Evolutionary conservation across 1,140 invertebrate species (phyloP).

Genomic region (Lasaia peninsularis): DNA sequence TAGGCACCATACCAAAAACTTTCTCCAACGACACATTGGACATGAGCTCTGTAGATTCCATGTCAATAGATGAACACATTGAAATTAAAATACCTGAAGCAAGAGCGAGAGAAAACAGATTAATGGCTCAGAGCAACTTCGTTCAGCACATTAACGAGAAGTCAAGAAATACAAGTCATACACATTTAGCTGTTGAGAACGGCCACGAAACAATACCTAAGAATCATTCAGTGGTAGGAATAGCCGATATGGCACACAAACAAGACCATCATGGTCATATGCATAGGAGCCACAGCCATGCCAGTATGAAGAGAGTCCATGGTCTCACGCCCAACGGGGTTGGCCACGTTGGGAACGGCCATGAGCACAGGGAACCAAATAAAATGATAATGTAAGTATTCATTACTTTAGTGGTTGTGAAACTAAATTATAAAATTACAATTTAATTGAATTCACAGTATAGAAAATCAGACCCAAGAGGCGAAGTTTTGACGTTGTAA

Average conservation of each 20-base stretch:
- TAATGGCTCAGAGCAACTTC: conserved; percentile 71
- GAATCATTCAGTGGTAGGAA: conserved; percentile 35
- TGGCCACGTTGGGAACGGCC: conserved; percentile 44
- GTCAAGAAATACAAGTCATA: conserved; percentile 49
- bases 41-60: conserved; percentile 73
- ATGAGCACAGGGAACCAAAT: conserved; percentile 49
- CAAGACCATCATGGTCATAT: conserved; percentile 46
- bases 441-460: too few species aligned
- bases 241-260: conserved; percentile 28
- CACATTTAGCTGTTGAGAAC: conserved; percentile 57
- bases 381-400: conserved; percentile 58
- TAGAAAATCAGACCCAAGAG: too few species aligned
- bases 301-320: conserved; percentile 62
- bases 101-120: conserved; percentile 64
- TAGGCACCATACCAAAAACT: conserved; percentile 69
- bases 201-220: conserved; percentile 39
- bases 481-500: too few species aligned
- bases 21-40: conserved; percentile 74
- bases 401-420: not conserved
- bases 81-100: conserved; percentile 75
- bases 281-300: conserved; percentile 63
- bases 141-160: conserved; percentile 65
- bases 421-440: too few species aligned
- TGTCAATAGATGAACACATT: conserved; percentile 74
- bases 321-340: conserved; percentile 56